Evolutionary conservation across 23 tunicate species (phyloP).

Genomic region (Ascidia mentula): DNA sequence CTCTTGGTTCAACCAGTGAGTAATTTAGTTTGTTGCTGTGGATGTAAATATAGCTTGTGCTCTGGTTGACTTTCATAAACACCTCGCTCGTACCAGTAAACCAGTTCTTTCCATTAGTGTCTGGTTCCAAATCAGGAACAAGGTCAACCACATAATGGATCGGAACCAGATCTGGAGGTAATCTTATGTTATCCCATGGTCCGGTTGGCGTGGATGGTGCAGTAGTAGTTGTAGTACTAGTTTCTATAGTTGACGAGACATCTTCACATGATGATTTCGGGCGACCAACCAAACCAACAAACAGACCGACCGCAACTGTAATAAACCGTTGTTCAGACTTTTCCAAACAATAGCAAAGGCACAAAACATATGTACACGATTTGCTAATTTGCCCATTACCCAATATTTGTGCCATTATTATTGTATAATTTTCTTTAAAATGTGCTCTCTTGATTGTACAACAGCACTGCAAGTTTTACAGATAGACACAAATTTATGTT

Average conservation of each 20-base stretch:
- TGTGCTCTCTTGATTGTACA: too few species aligned
- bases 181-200: constrained; percentile 51
- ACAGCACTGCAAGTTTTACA: too few species aligned
- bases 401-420: too few species aligned
- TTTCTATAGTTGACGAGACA: not conserved
- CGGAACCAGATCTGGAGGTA: constrained; percentile 43
- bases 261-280: not conserved
- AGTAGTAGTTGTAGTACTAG: not conserved
- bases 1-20: constrained; percentile 8
- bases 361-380: too few species aligned
- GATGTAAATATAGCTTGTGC: constrained; percentile 42
- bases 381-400: too few species aligned
- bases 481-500: too few species aligned
- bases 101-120: constrained; percentile 20
- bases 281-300: constrained; percentile 29
- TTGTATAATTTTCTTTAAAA: too few species aligned
- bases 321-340: too few species aligned
- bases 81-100: constrained; percentile 59
- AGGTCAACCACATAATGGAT: constrained; percentile 53
- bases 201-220: constrained; percentile 1
- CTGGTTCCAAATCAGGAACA: constrained; percentile 42
- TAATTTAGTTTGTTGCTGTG: constrained; percentile 62
- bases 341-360: too few species aligned
- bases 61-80: not conserved
- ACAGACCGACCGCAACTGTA: constrained; percentile 49